These are phyloP conservation scores for Acropora yongei DNA, from an alignment of 64 coral and sea anemone genomes.

Conservation along the genomic window DNA sequence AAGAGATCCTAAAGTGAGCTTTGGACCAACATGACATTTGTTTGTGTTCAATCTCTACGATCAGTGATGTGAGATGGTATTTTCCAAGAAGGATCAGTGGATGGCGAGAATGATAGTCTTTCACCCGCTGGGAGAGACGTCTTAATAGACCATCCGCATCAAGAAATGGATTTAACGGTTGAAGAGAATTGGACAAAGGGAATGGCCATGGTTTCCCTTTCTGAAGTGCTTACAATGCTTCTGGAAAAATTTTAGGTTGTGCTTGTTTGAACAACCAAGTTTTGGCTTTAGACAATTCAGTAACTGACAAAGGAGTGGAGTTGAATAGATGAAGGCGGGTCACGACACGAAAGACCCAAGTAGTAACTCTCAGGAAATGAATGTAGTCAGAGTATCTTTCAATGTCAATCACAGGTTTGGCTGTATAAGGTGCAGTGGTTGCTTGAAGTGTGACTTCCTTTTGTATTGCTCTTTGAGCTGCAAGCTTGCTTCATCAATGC, in stretches of 20 bases:
- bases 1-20: slow-evolving; percentile 53
- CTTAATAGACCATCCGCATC: slow-evolving; percentile 61
- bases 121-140: slow-evolving; percentile 33
- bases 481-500: slow-evolving; percentile 20
- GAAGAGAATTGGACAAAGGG: slow-evolving; percentile 16
- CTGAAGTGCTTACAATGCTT: slow-evolving; percentile 18
- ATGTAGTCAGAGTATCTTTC: slow-evolving; percentile 32
- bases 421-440: slow-evolving; percentile 9
- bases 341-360: slow-evolving; percentile 58
- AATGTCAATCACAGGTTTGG: slow-evolving; percentile 37
- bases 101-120: slow-evolving; percentile 49
- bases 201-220: slow-evolving; percentile 30
- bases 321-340: slow-evolving; percentile 52
- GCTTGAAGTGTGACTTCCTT: slow-evolving; percentile 25
- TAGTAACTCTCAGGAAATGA: slow-evolving; percentile 33
- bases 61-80: slow-evolving; percentile 44
- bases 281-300: slow-evolving; percentile 46
- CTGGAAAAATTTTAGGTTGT: slow-evolving; percentile 33
- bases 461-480: slow-evolving; percentile 17
- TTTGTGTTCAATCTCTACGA: slow-evolving; percentile 63
- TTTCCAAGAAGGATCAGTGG: slow-evolving; percentile 65
- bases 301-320: slow-evolving; percentile 24
- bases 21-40: slow-evolving; percentile 63
- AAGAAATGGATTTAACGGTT: slow-evolving; percentile 65
- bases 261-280: slow-evolving; percentile 40